These are phyloP conservation scores for Nothobranchius kuhntae DNA, from an alignment of 2,113 vertebrate genomes.

Conservation along the genomic window DNA sequence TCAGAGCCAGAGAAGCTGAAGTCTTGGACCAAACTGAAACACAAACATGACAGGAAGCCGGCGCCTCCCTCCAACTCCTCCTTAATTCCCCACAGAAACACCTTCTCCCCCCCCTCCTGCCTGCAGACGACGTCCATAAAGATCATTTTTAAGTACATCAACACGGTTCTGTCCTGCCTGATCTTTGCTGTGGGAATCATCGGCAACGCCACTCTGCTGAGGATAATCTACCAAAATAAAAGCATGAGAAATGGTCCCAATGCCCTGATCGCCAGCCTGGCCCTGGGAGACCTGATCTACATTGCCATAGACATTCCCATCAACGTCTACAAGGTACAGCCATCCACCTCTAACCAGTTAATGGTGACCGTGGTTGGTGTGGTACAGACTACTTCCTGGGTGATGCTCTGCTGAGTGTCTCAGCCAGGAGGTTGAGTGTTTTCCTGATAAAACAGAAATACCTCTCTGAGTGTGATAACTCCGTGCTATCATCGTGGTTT, in stretches of 20 bases:
- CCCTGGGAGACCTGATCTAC: conserved; percentile 92
- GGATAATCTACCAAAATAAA: conserved; percentile 94
- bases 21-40: background rate
- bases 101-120: conserved; percentile 59
- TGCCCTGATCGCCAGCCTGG: conserved; percentile 90
- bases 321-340: conserved; percentile 86
- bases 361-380: fast-evolving
- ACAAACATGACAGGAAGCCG: conserved; percentile 7
- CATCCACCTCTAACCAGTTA: background rate
- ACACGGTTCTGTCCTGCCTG: conserved; percentile 85
- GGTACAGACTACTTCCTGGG: background rate
- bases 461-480: conserved; percentile 5
- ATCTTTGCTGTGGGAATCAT: conserved; percentile 91
- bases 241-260: conserved; percentile 96
- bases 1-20: background rate
- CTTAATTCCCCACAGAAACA: fast-evolving
- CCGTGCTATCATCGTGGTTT: conserved; percentile 33
- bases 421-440: conserved; percentile 45
- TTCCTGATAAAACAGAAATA: conserved; percentile 61
- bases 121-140: conserved; percentile 77
- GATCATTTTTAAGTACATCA: conserved; percentile 88
- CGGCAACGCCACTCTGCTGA: conserved; percentile 89
- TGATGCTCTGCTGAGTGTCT: conserved; percentile 11
- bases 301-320: conserved; percentile 91
- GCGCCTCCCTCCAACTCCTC: conserved; percentile 28